phyloP scores from a whole-genome alignment of 2,113 vertebrate species.

The Phoenicopterus ruber region DNA sequence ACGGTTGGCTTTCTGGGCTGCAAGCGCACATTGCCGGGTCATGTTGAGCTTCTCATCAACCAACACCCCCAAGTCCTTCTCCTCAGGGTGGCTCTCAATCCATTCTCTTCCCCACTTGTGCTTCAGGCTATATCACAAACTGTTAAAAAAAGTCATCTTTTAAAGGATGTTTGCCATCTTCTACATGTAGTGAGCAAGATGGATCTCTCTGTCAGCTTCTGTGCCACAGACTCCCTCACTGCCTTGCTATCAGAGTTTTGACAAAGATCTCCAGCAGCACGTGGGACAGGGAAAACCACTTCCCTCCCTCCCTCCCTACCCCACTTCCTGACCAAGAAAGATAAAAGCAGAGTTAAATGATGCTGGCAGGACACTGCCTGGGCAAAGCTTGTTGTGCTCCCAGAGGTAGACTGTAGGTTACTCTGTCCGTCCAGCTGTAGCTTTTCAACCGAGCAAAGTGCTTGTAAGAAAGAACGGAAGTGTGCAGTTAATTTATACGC shows the following conservation, averaged over 20 bases:
- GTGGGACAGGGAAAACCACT: not conserved
- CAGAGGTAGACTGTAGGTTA: not conserved
- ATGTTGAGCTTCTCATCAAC: no score
- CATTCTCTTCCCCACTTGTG: not conserved
- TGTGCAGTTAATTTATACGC: not conserved
- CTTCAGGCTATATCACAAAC: not conserved
- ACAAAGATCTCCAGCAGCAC: not conserved
- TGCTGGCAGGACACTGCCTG: not conserved
- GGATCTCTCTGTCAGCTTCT: not conserved
- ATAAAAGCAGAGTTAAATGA: constrained; percentile 15
- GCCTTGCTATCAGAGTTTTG: not conserved
- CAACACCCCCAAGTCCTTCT: no score
- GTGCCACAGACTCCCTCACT: not conserved
- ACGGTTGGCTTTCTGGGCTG: no score
- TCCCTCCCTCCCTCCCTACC: not conserved
- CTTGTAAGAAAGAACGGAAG: not conserved
- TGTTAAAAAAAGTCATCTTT: not conserved
- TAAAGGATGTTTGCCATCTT: not conserved
- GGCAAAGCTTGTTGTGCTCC: not conserved
- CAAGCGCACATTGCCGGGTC: no score
- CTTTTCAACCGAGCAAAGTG: not conserved
- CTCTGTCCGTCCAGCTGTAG: not conserved
- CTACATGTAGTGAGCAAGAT: not conserved
- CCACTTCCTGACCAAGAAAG: not conserved
- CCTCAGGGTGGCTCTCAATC: no score